Conservation (phyloP, 2,797 vertebrate genomes). For the Chelidonichthys spinosus region DNA sequence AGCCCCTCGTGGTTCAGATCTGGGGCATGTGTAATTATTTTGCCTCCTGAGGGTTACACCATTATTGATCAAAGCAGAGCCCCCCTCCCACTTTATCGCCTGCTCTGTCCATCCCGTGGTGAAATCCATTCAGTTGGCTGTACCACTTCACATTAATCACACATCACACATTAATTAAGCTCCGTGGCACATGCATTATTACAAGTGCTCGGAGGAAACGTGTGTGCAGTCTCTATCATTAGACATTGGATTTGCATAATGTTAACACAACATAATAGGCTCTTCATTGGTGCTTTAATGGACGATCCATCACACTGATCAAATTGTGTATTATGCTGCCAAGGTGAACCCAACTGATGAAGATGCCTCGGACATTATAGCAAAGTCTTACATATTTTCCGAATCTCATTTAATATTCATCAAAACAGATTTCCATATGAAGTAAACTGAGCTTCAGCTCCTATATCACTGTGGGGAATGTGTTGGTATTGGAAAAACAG, state of each 20-base stretch:
- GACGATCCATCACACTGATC: slow-evolving; percentile 25
- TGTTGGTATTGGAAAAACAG: slow-evolving; percentile 1
- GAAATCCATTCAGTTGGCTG: slow-evolving; percentile 47
- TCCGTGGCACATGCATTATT: slow-evolving; percentile 53
- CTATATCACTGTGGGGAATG: slow-evolving; percentile 3
- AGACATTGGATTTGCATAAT: slow-evolving; percentile 35
- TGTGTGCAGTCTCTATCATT: slow-evolving; percentile 6
- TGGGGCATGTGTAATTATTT: slow-evolving; percentile 65
- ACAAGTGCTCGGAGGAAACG: slow-evolving; percentile 37
- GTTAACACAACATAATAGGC: slow-evolving; percentile 23
- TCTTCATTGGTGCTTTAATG: slow-evolving; percentile 39
- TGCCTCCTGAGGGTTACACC: slow-evolving; percentile 52
- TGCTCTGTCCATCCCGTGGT: slow-evolving; percentile 37
- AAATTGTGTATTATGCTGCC: slow-evolving; percentile 10
- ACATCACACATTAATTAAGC: slow-evolving; percentile 57
- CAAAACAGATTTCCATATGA: slow-evolving; percentile 46
- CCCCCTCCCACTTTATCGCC: slow-evolving; percentile 51
- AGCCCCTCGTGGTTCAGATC: slow-evolving; percentile 28
- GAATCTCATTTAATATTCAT: slow-evolving; percentile 55
- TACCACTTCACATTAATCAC: slow-evolving; percentile 54
- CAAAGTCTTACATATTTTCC: neutral
- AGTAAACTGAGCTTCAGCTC: slow-evolving; percentile 27
- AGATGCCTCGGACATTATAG: slow-evolving; percentile 1
- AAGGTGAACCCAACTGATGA: slow-evolving; percentile 12
- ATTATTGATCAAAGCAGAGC: slow-evolving; percentile 65